Evolutionary conservation across 1,140 invertebrate genomes (phyloP), one percentile per base, ranked within the genome.

Genomic region (Agraylea sexmaculata): DNA sequence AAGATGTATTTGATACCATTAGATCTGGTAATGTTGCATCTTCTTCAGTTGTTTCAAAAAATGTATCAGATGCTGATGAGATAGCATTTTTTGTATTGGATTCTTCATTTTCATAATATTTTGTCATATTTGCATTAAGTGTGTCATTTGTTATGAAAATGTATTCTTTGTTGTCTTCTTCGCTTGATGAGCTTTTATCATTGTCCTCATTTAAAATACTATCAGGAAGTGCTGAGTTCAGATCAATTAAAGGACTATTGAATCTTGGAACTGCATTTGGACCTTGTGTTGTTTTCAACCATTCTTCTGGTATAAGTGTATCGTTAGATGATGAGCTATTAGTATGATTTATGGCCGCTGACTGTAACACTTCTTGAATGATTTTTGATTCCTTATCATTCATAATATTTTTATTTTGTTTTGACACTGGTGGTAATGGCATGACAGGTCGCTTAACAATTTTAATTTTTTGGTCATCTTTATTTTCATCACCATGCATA

Each of bases 111-210:
- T n/a, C n/a, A n/a, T n/a, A n/a, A n/a, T n/a, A n/a, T n/a, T n/a
- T n/a, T n/a, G n/a, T n/a, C n/a, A n/a, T n/a, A n/a, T n/a, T n/a
- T n/a, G n/a, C 21, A 40, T 49, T 38, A 10, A 27, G n/a, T 6
- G 42, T 48, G 12, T 30, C 22, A 23, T 48, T 44, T 15, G 21
- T 43, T n/a, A 46, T 32, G 19, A 49, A 49, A 30, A 49, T 49
- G 30, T 46, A 49, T 37, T 45, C 43, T 25, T 43, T 40, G 16
- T 25, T 41, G 17, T 49, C 47, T 34, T 46, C 47, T 17, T 49
- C 47, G n/a, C n/a, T n/a, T n/a, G n/a, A n/a, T n/a, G n/a, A n/a
- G n/a, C n/a, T n/a, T 45, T 49, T 43, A 29, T 17, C 34, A 11
- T 41, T 46, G 4, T 37, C 42, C 33, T 43, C 38, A 21, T 41